These are phyloP conservation scores for Menura novaehollandiae DNA, from an alignment of 2,113 vertebrate genomes.

Conservation along the genomic window DNA sequence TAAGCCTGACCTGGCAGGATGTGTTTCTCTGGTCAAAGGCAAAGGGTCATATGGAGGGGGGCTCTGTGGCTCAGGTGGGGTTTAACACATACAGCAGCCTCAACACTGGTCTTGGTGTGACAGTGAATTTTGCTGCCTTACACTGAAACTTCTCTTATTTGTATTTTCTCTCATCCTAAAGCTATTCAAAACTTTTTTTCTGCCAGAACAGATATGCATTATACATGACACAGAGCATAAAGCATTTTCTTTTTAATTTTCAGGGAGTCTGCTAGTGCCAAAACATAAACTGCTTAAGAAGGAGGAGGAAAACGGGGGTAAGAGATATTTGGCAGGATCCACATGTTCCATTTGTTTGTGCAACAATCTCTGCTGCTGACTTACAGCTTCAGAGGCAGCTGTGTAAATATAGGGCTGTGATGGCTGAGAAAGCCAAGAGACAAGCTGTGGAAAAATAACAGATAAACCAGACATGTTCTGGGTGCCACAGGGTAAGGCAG, in stretches of 20 bases:
- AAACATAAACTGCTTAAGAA: slow-evolving; percentile 16
- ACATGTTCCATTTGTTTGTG: slow-evolving; percentile 49
- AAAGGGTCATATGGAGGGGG: rapidly evolving
- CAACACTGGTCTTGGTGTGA: rapidly evolving
- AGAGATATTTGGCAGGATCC: slow-evolving; percentile 55
- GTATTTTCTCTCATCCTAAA: not conserved
- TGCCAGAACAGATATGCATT: slow-evolving; percentile 44
- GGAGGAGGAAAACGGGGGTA: slow-evolving; percentile 3
- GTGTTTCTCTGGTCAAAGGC: not conserved
- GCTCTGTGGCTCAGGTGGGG: not conserved
- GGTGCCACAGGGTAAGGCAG: not conserved
- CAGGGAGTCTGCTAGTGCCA: slow-evolving; percentile 10
- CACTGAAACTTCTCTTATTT: not conserved
- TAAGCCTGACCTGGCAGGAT: not conserved
- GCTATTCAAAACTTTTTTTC: not conserved
- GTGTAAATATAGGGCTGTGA: slow-evolving; percentile 27
- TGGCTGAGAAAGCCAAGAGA: slow-evolving; percentile 6
- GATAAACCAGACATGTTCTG: not conserved
- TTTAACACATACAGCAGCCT: not conserved
- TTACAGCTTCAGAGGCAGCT: slow-evolving; percentile 49
- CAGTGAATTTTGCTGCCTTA: not conserved
- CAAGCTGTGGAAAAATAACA: slow-evolving; percentile 22
- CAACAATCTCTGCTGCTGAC: slow-evolving; percentile 46
- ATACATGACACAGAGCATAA: slow-evolving; percentile 16
- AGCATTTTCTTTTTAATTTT: slow-evolving; percentile 39